These are phyloP conservation scores for Aleiodes sp. DNA, from an alignment of 1,140 invertebrate species.

Conservation along the genomic window DNA sequence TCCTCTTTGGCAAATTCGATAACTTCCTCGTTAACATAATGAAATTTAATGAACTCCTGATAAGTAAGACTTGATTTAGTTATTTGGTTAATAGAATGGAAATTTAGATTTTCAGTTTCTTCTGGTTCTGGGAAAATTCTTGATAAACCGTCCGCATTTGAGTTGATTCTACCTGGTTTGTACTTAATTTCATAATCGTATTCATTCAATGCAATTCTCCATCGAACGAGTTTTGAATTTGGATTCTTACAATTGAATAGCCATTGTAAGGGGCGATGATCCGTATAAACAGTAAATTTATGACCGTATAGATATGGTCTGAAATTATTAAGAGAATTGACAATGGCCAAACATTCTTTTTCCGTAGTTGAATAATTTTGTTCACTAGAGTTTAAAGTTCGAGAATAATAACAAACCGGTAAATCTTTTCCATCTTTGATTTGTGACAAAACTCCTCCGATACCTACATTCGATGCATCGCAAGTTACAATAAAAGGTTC, in stretches of 20 bases:
- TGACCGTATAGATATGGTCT: conserved; percentile 23
- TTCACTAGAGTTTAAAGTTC: conserved; percentile 46
- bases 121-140: conserved; percentile 20
- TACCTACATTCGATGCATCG: conserved; percentile 34
- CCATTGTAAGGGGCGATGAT: conserved; percentile 58
- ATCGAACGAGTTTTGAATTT: conserved; percentile 55
- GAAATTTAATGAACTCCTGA: conserved; percentile 48
- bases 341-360: conserved; percentile 46
- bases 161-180: conserved; percentile 54
- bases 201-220: conserved; percentile 54
- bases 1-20: conserved; percentile 29
- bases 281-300: conserved; percentile 21
- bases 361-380: conserved; percentile 47
- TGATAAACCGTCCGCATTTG: conserved; percentile 55
- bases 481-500: conserved; percentile 32
- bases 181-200: conserved; percentile 62
- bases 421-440: conserved; percentile 25
- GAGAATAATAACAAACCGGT: conserved; percentile 38
- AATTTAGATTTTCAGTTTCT: neutral
- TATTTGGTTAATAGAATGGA: neutral
- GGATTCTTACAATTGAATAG: conserved; percentile 59
- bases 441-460: conserved; percentile 40
- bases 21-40: conserved; percentile 42
- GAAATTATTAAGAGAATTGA: conserved; percentile 17
- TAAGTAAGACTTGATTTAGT: conserved; percentile 27